phyloP scores from a whole-genome alignment of 2,797 vertebrate species.

The Coracias cyanogaster region DNA sequence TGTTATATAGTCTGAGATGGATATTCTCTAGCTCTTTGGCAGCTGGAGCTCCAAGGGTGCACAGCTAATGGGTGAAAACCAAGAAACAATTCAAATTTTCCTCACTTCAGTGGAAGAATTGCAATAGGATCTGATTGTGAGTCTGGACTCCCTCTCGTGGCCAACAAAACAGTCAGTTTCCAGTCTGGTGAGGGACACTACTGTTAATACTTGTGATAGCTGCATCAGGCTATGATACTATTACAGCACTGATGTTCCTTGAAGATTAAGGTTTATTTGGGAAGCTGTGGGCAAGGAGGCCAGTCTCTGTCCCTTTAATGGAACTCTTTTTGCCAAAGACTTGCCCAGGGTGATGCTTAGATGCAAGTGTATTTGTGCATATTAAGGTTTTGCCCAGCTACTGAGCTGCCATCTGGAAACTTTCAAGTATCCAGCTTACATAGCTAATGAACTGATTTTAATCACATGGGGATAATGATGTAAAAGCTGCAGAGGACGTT shows the following conservation, averaged over 20 bases:
- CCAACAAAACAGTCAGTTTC: background rate
- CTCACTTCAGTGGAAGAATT: background rate
- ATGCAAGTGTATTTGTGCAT: fast-evolving
- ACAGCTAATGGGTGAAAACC: background rate
- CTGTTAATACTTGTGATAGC: background rate
- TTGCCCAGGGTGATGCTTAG: background rate
- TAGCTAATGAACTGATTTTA: background rate
- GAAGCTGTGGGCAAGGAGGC: background rate
- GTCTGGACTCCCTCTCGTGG: conserved; percentile 45
- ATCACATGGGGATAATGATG: background rate
- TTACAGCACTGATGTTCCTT: background rate
- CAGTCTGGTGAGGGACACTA: background rate
- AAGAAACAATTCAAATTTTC: conserved; percentile 11
- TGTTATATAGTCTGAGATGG: background rate
- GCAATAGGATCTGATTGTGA: background rate
- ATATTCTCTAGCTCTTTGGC: background rate
- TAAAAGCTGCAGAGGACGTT: background rate
- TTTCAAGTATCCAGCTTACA: background rate
- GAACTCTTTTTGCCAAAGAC: background rate
- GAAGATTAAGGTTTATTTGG: conserved; percentile 23
- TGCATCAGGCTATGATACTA: background rate
- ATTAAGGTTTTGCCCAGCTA: background rate
- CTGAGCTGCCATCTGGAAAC: background rate
- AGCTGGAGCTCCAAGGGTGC: background rate
- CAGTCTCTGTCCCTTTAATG: background rate